Conservation (phyloP, 1,140 invertebrate genomes). For the Calliphora vicina region DNA sequence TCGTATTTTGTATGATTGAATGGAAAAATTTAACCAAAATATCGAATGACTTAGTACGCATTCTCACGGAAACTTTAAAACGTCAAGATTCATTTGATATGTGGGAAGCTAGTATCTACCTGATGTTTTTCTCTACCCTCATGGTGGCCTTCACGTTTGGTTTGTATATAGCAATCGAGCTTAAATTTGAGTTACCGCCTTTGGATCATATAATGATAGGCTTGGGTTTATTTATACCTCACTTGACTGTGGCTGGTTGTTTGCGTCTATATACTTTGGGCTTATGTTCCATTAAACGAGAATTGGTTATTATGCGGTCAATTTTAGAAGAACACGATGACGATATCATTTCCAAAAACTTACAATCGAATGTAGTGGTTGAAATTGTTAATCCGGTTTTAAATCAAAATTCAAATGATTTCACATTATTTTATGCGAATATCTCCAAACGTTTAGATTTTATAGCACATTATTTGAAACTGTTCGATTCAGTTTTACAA, state of each 20-base stretch:
- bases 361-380: constrained; percentile 37
- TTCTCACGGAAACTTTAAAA: neutral
- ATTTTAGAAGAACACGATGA: constrained; percentile 3
- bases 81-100: neutral
- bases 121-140: constrained; percentile 49
- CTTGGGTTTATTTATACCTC: constrained; percentile 50
- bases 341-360: neutral
- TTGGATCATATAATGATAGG: constrained; percentile 50
- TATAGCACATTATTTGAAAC: neutral
- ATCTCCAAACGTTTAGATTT: neutral
- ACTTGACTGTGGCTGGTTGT: constrained; percentile 47
- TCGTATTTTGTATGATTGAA: constrained; percentile 47
- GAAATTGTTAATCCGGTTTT: constrained; percentile 9
- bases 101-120: constrained; percentile 41
- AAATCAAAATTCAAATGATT: neutral
- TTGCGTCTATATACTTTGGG: constrained; percentile 46
- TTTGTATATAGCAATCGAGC: constrained; percentile 53
- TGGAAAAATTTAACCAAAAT: constrained; percentile 33
- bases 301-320: constrained; percentile 14
- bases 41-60: constrained; percentile 38
- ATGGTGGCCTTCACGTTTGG: constrained; percentile 43
- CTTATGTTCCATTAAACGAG: constrained; percentile 43
- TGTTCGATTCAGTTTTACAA: constrained; percentile 41
- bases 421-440: neutral
- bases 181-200: constrained; percentile 54